These are phyloP conservation scores for Pelagia noctiluca DNA, from an alignment of 30 jellyfish, hydroid and myxozoan genomes.

Conservation along the genomic window DNA sequence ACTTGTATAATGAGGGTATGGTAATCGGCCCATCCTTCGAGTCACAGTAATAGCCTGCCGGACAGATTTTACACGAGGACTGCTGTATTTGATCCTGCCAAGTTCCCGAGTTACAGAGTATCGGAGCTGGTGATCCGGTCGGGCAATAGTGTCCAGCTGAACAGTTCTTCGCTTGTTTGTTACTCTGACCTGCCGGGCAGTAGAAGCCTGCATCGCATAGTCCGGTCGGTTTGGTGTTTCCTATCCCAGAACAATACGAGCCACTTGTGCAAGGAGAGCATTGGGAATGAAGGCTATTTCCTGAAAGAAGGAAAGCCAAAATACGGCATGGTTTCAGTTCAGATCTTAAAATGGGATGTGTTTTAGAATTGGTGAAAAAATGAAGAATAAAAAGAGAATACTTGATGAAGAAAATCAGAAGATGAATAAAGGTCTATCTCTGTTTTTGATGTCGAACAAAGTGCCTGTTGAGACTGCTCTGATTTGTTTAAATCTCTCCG, in stretches of 20 bases:
- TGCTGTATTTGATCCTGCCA: constrained; percentile 77
- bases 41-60: constrained; percentile 88
- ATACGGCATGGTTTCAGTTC: not conserved
- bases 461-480: no score
- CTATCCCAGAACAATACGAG: constrained; percentile 82
- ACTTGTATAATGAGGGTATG: constrained; percentile 61
- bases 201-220: constrained; percentile 87
- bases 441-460: no score
- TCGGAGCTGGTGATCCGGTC: constrained; percentile 79
- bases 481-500: no score
- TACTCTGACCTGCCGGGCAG: constrained; percentile 93
- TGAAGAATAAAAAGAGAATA: no score
- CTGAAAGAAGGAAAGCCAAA: constrained; percentile 35
- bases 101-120: constrained; percentile 82
- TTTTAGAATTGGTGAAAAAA: no score
- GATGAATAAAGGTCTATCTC: no score
- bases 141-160: constrained; percentile 85
- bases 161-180: constrained; percentile 71
- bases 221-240: constrained; percentile 83
- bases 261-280: constrained; percentile 86
- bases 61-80: constrained; percentile 76
- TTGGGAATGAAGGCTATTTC: constrained; percentile 63
- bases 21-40: constrained; percentile 72
- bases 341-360: not conserved
- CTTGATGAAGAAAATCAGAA: no score